Evolutionary conservation across 2,888 invertebrate genomes (phyloP).

Genomic region (Anodontia alba): DNA sequence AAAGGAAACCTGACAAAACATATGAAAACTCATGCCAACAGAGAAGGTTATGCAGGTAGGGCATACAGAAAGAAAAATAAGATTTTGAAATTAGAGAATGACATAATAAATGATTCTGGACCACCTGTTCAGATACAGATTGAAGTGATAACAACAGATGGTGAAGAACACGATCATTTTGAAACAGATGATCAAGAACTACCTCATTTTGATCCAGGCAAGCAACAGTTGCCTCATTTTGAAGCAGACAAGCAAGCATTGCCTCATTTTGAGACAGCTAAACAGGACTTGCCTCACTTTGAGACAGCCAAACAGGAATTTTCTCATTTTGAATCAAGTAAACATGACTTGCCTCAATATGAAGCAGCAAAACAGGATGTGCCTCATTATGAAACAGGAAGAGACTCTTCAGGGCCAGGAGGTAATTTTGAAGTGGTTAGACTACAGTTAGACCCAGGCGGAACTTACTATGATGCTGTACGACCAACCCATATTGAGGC

Average conservation of each 20-base stretch:
- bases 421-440: neutral
- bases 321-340: neutral
- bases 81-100: neutral
- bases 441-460: neutral
- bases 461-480: neutral
- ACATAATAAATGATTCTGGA: neutral
- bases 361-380: neutral
- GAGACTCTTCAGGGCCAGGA: neutral
- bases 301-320: neutral
- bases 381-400: neutral
- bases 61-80: neutral
- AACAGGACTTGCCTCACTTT: neutral
- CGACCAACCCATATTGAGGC: neutral
- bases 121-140: neutral
- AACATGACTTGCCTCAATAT: neutral
- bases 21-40: neutral
- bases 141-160: slow-evolving; percentile 1
- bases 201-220: neutral
- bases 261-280: neutral
- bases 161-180: neutral
- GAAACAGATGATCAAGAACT: neutral
- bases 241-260: neutral
- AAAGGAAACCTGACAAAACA: slow-evolving; percentile 13
- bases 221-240: neutral
- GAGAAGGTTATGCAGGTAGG: neutral